Percentiles rank a stretch among this genome's conserved stretches.
phyloP scores from a whole-genome alignment of 2,797 vertebrate genomes.

The Remorina albescens region DNA sequence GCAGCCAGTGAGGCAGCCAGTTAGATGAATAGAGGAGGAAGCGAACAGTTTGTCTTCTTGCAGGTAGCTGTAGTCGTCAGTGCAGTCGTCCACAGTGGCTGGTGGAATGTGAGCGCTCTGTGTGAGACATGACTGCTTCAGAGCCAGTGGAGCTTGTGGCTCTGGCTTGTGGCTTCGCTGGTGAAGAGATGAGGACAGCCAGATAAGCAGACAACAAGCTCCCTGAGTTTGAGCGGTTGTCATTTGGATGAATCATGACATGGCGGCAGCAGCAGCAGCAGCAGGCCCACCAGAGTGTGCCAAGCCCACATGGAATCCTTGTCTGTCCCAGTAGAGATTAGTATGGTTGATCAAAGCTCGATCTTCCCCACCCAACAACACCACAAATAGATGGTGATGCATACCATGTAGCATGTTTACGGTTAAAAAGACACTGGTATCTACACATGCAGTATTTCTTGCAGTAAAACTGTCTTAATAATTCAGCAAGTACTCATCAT shows the following conservation, averaged over 20 bases:
- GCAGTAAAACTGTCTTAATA: slow-evolving; percentile 68
- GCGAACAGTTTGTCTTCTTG: slow-evolving; percentile 57
- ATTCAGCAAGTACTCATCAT: slow-evolving; percentile 46
- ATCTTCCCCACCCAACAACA: slow-evolving; percentile 67
- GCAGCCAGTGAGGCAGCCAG: slow-evolving; percentile 52
- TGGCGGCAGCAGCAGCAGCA: slow-evolving; percentile 62
- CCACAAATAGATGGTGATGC: slow-evolving; percentile 53
- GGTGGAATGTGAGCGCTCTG: slow-evolving; percentile 81
- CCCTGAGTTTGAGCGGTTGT: slow-evolving; percentile 52
- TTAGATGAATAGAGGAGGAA: slow-evolving; percentile 63
- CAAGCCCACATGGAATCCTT: slow-evolving; percentile 72
- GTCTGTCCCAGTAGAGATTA: slow-evolving; percentile 67
- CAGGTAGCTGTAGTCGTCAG: slow-evolving; percentile 67
- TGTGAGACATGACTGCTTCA: slow-evolving; percentile 78
- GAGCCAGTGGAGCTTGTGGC: slow-evolving; percentile 65
- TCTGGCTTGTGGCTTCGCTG: slow-evolving; percentile 57
- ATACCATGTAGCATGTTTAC: slow-evolving; percentile 36
- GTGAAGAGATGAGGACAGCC: slow-evolving; percentile 61
- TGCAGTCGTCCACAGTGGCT: slow-evolving; percentile 71
- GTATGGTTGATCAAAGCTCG: slow-evolving; percentile 74
- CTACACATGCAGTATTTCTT: slow-evolving; percentile 46
- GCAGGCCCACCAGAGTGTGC: slow-evolving; percentile 65
- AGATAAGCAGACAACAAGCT: slow-evolving; percentile 72
- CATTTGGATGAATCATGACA: slow-evolving; percentile 73
- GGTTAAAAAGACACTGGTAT: slow-evolving; percentile 42